These are phyloP conservation scores for Erythrocebus patas DNA, from an alignment of 2,113 vertebrate genomes.

Conservation along the genomic window DNA sequence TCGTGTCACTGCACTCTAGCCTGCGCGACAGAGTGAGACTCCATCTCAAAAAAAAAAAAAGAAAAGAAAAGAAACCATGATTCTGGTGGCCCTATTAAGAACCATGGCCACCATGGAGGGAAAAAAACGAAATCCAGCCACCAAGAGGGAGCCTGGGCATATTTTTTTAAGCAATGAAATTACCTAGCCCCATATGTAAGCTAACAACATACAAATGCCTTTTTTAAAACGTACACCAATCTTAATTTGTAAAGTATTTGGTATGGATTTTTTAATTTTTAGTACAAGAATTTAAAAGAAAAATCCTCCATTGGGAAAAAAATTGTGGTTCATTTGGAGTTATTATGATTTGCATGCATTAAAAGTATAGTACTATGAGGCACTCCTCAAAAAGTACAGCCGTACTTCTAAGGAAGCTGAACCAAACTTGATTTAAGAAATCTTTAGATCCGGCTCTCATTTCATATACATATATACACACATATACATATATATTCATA, in stretches of 20 bases:
- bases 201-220: neutral
- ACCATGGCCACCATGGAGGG: rapidly evolving
- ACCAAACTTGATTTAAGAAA: neutral
- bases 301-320: neutral
- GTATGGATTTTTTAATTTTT: neutral
- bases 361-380: neutral
- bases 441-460: neutral
- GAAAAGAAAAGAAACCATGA: too few species aligned
- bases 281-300: constrained; percentile 20
- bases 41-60: too few species aligned
- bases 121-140: neutral
- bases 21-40: too few species aligned
- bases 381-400: neutral
- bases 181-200: neutral
- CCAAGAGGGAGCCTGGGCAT: neutral
- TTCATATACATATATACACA: neutral
- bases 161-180: neutral
- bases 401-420: neutral
- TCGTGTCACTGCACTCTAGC: too few species aligned
- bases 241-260: constrained; percentile 44
- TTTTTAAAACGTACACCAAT: neutral
- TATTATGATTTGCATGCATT: neutral
- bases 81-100: neutral
- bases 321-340: neutral
- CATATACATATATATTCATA: neutral